phyloP scores from a whole-genome alignment of 2,888 invertebrate species.

The Phaedon cochleariae region DNA sequence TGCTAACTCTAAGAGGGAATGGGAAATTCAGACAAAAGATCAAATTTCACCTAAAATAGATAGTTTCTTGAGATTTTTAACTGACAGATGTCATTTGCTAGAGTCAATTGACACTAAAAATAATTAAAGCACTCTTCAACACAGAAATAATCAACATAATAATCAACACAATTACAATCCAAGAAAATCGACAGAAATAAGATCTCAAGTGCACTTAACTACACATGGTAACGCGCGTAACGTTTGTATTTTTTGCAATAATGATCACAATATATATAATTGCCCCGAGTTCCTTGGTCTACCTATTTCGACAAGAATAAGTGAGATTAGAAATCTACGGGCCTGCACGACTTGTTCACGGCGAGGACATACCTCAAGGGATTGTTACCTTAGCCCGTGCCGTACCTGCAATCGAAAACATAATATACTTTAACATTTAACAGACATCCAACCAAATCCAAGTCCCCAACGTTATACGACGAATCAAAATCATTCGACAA shows the following conservation, averaged over 20 bases:
- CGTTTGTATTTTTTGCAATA: not conserved
- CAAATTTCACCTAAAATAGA: slow-evolving; percentile 20
- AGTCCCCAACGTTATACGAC: too few relatives aligned
- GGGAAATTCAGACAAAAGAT: too few relatives aligned
- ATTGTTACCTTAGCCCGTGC: slow-evolving; percentile 1
- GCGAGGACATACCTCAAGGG: not conserved
- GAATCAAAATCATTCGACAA: too few relatives aligned
- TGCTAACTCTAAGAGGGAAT: too few relatives aligned
- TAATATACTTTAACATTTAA: too few relatives aligned
- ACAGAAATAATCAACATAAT: not conserved
- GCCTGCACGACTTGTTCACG: slow-evolving; percentile 5
- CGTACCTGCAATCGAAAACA: slow-evolving; percentile 8
- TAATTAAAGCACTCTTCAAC: not conserved
- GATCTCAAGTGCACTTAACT: not conserved
- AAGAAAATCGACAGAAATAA: too few relatives aligned
- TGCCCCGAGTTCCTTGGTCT: not conserved
- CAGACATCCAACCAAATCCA: not conserved
- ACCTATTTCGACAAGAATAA: not conserved
- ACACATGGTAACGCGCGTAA: not conserved
- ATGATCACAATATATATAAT: not conserved
- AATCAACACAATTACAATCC: too few relatives aligned
- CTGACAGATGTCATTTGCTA: slow-evolving; percentile 15
- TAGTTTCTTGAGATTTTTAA: not conserved
- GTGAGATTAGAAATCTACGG: slow-evolving; percentile 6
- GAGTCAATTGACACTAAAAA: slow-evolving; percentile 16